phyloP scores from a whole-genome alignment of 2,888 invertebrate species.

The Limnephilus auricula region DNA sequence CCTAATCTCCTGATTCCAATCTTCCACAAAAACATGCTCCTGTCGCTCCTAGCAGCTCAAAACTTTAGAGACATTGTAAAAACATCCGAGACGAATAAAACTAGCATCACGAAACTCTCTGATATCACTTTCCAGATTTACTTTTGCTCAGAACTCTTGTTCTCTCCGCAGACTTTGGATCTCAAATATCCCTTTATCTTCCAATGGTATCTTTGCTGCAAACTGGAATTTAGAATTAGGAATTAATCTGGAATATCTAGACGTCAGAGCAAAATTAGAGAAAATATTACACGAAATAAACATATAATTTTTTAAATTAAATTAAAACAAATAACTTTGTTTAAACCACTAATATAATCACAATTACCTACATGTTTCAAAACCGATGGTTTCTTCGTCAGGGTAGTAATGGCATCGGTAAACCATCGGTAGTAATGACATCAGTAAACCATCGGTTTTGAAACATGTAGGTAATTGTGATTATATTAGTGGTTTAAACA shows the following conservation, averaged over 20 bases:
- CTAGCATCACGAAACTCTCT: background rate
- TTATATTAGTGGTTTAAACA: too few relatives aligned
- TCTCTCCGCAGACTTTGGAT: background rate
- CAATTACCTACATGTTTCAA: too few relatives aligned
- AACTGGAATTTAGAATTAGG: background rate
- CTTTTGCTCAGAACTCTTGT: background rate
- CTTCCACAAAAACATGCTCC: background rate
- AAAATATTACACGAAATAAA: background rate
- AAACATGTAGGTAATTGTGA: too few relatives aligned
- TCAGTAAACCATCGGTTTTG: too few relatives aligned
- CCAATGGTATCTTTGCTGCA: background rate
- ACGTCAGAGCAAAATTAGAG: background rate
- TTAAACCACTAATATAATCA: too few relatives aligned
- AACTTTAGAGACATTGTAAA: constrained; percentile 36
- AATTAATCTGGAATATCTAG: background rate
- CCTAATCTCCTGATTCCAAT: constrained; percentile 29
- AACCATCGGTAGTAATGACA: too few relatives aligned
- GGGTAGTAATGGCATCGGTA: too few relatives aligned
- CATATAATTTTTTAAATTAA: too few relatives aligned
- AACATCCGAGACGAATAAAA: background rate
- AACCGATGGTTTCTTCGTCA: too few relatives aligned
- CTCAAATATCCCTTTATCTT: background rate
- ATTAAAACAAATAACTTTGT: too few relatives aligned
- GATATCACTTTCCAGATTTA: background rate
- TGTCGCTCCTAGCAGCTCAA: background rate